These are phyloP conservation scores for Zaprionus taronus DNA, from an alignment of 1,140 invertebrate species.

Conservation along the genomic window DNA sequence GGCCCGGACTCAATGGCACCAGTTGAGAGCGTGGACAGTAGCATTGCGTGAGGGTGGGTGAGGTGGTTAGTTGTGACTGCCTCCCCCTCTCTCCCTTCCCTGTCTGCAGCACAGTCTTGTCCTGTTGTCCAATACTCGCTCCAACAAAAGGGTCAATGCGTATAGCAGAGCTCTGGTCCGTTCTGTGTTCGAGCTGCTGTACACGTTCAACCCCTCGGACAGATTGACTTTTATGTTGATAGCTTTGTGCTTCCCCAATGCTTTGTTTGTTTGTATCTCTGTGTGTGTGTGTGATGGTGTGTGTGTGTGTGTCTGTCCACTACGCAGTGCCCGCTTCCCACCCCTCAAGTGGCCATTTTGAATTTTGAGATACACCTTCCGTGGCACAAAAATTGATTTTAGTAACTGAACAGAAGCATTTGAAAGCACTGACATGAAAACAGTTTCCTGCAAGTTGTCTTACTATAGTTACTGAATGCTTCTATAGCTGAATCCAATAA, in stretches of 20 bases:
- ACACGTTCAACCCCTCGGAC: slow-evolving; percentile 64
- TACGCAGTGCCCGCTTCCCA: slow-evolving; percentile 49
- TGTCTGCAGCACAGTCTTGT: not conserved
- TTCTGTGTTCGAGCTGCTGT: slow-evolving; percentile 29
- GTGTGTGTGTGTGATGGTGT: not conserved
- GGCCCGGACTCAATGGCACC: slow-evolving; percentile 15
- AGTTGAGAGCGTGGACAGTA: slow-evolving; percentile 20
- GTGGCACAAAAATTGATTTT: slow-evolving; percentile 50
- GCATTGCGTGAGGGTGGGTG: slow-evolving; percentile 25
- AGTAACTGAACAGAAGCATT: slow-evolving; percentile 29
- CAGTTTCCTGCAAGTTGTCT: not conserved
- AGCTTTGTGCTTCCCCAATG: slow-evolving; percentile 26
- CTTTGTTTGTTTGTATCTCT: slow-evolving; percentile 4
- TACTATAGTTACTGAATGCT: not conserved
- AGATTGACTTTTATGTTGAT: slow-evolving; percentile 76
- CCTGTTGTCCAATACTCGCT: slow-evolving; percentile 38
- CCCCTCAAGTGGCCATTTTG: slow-evolving; percentile 68
- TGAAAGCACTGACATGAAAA: slow-evolving; percentile 5
- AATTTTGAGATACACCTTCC: slow-evolving; percentile 49
- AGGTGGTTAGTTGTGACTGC: slow-evolving; percentile 28
- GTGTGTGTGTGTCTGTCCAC: slow-evolving; percentile 33
- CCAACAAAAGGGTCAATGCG: slow-evolving; percentile 68
- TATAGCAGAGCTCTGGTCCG: slow-evolving; percentile 33
- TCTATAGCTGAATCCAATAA: not conserved
- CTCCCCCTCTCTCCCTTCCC: not conserved